Base-by-base conservation (phyloP, 2,113 vertebrate species). In the Hoplias malabaricus region DNA sequence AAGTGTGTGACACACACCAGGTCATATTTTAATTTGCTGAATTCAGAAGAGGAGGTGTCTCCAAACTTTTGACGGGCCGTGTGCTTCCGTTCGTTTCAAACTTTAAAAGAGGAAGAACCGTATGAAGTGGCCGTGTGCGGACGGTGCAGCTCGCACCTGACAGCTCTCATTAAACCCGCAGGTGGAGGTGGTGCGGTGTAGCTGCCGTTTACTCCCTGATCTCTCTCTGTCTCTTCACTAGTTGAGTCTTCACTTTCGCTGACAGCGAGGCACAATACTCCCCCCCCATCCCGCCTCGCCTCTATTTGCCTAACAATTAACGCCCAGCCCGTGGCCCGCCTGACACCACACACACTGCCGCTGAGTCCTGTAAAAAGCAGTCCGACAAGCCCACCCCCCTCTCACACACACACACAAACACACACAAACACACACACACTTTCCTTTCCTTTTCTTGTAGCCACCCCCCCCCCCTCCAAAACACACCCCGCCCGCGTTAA, bases 231-330 rank as follows among this genome's bases (percentile, higher is more conserved):
- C 79, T 86, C 84, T 71, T 86, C 88, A 87, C 69, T 92, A 93
- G 93, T 94, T 93, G 93, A 95, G 93, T 94, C 87, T 89, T 95
- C 91, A 90, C 89, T 88, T 84, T 83, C 77, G 68, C 78, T 92
- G 95, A 95, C 95, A 95, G 88, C 80, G 83, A 85, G 89, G 88
- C 93, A 91, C 90, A 86, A 48, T 78, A 27, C 16, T n/a, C 14
- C 29, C 87, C 81, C 86, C 86, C 83, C 85, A 61, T 85, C 86
- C 83, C 86, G 48, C 78, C 69, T 87, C 74, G 42, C 89, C 85
- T 88, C 88, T 90, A 91, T 92, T 92, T 93, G 91, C 91, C 90
- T 83, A 90, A 93, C 95, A 96, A 95, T 97, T 94, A 95, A 89
- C 84, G 70, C 87, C 1, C 61, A 87, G 75, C 94, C 50, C 94